Evolutionary conservation across 2,797 vertebrate species (phyloP), one percentile per base, ranked within the genome.

Genomic region (Coracias cyanogaster): DNA sequence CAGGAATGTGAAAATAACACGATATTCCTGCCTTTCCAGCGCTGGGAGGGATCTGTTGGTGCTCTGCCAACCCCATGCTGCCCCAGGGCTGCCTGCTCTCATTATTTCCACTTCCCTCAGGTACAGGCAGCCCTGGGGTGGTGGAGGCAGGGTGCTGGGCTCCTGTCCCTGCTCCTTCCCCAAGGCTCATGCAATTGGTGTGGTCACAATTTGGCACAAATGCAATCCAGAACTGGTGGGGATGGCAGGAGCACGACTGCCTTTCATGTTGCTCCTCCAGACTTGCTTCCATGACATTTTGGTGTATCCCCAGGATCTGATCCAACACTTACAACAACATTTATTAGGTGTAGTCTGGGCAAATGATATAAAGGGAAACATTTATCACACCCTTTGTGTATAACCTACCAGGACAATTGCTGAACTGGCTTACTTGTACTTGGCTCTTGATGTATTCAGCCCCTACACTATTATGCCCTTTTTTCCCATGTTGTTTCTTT

Each of bases 301-400:
- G 91, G 90, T 29, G 0, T 64, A 55, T 93, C 33, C 60, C 31
- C 83, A 92, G 86, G 78, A 43, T 57, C 60, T 39, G 82, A 46
- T 86, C 62, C 81, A 82, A 84, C 33, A 67, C 70, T 61, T 66
- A 77, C 39, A 82, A 19, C 87, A 85, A 20, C 82, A 48, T 95
- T 82, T 90, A 90, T 90, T 89, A 67, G 73, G 74, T 90, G 70
- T 60, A 79, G 51, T 17, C 62, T 52, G 55, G 64, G 80, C 45
- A 64, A 92, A 86, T 46, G 55, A 72, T 92, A 62, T 31, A 22
- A 43, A 86, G 81, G 41, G 81, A 88, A 92, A 58, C 1, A 3
- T 71, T 94, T 80, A 71, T 86, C 46, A 20, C n/a, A 26, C 61
- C 24, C 29, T 73, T 67, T 65, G 74, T 24, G 7, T 35, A n/a